Conservation (phyloP, 1,140 invertebrate genomes). For the Drosophila kepulauana region DNA sequence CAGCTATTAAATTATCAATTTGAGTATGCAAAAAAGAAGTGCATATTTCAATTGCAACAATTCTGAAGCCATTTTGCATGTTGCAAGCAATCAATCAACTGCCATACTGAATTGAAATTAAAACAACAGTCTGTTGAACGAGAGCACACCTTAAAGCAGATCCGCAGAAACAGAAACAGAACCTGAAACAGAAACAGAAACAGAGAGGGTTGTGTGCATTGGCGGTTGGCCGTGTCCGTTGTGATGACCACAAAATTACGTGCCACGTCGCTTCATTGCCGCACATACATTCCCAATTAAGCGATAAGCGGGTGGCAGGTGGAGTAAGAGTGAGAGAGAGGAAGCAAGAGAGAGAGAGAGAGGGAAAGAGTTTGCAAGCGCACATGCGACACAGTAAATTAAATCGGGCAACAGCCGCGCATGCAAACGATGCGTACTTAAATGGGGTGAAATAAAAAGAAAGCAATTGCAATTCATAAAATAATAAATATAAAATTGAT, state of each 20-base stretch:
- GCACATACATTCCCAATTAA: conserved; percentile 52
- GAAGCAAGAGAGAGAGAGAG: background rate
- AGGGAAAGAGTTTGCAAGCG: too few relatives aligned
- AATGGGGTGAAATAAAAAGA: conserved; percentile 51
- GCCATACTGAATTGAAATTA: conserved; percentile 23
- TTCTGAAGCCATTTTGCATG: background rate
- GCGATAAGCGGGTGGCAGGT: conserved; percentile 34
- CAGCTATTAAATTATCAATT: background rate
- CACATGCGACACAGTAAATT: conserved; percentile 70
- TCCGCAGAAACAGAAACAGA: background rate
- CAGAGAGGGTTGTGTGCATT: conserved; percentile 23
- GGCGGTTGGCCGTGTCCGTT: conserved; percentile 30
- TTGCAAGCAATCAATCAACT: conserved; percentile 20
- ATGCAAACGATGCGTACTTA: conserved; percentile 76
- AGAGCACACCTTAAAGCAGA: conserved; percentile 13
- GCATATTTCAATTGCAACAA: background rate
- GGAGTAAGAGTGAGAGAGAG: background rate
- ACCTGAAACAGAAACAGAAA: background rate
- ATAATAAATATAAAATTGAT: conserved; percentile 84
- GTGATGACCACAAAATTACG: conserved; percentile 77
- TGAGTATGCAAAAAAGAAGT: background rate
- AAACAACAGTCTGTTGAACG: conserved; percentile 14
- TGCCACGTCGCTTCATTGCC: conserved; percentile 57
- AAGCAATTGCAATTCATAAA: conserved; percentile 78
- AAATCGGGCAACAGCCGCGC: conserved; percentile 66